Base-by-base conservation (phyloP, 2,113 vertebrate genomes). In the Himantopus leucocephalus region DNA sequence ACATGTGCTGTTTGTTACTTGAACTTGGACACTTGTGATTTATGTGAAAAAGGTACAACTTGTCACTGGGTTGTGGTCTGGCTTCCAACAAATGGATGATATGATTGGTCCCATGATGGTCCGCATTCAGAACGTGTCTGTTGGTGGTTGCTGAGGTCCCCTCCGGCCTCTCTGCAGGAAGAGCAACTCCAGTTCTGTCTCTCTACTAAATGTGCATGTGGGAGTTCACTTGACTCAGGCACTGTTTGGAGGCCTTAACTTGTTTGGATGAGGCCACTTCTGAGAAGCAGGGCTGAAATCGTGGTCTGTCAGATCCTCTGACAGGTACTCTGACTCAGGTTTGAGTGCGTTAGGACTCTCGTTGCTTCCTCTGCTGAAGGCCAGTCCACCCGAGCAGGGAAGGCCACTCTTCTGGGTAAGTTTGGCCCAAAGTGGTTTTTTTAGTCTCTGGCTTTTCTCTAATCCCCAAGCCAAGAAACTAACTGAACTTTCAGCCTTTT, bases 401-500 rank as follows among this genome's bases (percentile, higher is more conserved):
- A 71, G 74, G 12, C 58, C 29, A 17, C 34, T 39, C 47, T 62
- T 74, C 56, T 43, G 47, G 45, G 12, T 34, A 53, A 76, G 41
- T 87, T 77, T 76, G 52, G 30, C 45, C 52, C 32, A 20, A 83
- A 89, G 27, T n/a, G 41, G n/a, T 12, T 73, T 79, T 45, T 83
- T 86, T 62, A 17, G 70, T 76, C 80, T 91, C 53, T 70, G 81
- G 80, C 27, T 95, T 92, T 94, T 82, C 76, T 85, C 45, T 97
- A 85, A 94, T 94, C 70, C 70, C 17, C 50, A 62, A 87, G 72
- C 66, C 85, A 95, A 95, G 73, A 89, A 94, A 89, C 76, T 53
- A 75, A 68, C 73, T 84, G 91, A 96, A 96, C 86, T 95, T 92
- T 92, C 72, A 88, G 56, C 63, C 75, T 91, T 72, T 85, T 95